Evolutionary conservation across 2,113 vertebrate species (phyloP), one percentile per base, ranked within the genome.

Genomic region (Sturnus vulgaris): DNA sequence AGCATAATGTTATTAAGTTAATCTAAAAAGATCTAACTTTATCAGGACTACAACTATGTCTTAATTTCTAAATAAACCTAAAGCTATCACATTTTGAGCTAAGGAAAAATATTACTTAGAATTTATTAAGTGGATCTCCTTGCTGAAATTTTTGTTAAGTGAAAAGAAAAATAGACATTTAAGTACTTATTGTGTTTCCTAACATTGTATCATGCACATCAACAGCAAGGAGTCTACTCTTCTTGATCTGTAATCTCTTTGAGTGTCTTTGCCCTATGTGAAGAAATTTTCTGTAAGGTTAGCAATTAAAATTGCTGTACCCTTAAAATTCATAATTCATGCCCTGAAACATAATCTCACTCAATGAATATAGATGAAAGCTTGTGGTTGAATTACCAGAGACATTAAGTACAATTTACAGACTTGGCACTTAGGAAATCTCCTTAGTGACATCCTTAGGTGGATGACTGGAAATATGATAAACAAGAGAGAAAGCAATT

Each of bases 201-300:
- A 92, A 92, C 81, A 83, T 78, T 7, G 9, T 83, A 87, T 70
- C 50, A 84, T 77, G 22, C 76, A 53, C 76, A 92, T 80, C 87
- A 95, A 83, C 60, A 96, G 27, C 69, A 97, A 97, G 49, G 80
- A 97, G 47, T 39, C 77, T 97, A 87, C 83, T 95, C 44, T 95
- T 94, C 82, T 93, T 94, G 73, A 91, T 91, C 57, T 66, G 57
- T 78, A 94, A 96, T 39, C 25, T 96, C 84, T 97, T 97, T 89
- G 69, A 86, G 25, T 79, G 46, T 69, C 72, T 96, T 96, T 97
- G 47, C 28, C 17, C 31, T 71, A 11, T 65, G 28, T 37, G 16
- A 95, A 95, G 71, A 95, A 91, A 95, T 84, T 90, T 96, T 95
- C 76, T 88, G 91, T 64, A 95, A 96, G n/a, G 35, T 93, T 95